A percentile compares a stretch with the other conserved stretches of the same genome.
Evolutionary conservation across 2,888 invertebrate species (phyloP).

Genomic region (Omphaloscelis lunosa): DNA sequence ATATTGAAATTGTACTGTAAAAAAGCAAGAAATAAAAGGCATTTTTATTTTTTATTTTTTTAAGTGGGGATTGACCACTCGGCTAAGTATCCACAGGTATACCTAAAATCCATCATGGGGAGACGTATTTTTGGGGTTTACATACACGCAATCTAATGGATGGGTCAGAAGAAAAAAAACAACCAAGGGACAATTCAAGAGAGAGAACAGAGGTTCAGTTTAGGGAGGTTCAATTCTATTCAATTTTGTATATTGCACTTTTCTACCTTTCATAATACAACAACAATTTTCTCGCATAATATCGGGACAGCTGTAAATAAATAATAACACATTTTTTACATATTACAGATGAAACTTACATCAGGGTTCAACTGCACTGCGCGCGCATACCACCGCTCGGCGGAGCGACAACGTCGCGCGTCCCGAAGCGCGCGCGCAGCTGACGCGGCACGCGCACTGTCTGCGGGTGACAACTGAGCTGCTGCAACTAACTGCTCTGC

Average conservation of each 20-base stretch:
- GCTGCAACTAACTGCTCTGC: slow-evolving; percentile 95
- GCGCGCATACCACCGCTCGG: slow-evolving; percentile 96
- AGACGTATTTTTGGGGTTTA: background rate
- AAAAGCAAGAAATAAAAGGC: no score
- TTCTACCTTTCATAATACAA: background rate
- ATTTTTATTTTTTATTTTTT: no score
- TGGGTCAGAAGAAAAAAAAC: background rate
- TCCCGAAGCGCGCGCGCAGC: slow-evolving; percentile 97
- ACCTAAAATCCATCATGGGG: background rate
- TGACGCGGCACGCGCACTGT: slow-evolving; percentile 96
- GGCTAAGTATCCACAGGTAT: background rate
- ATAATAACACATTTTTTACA: background rate
- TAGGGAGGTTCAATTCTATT: background rate
- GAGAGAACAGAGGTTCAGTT: no score
- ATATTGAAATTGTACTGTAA: no score
- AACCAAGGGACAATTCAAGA: background rate
- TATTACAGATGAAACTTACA: slow-evolving; percentile 79
- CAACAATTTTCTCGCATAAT: background rate
- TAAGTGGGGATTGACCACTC: slow-evolving; percentile 1
- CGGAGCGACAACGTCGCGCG: slow-evolving; percentile 94
- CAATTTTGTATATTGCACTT: background rate
- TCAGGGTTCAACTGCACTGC: slow-evolving; percentile 92
- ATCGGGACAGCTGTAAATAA: background rate
- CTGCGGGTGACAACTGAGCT: slow-evolving; percentile 94
- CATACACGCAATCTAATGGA: background rate